Conservation (phyloP, 2,888 invertebrate species). For the Orthonychiurus folsomi region DNA sequence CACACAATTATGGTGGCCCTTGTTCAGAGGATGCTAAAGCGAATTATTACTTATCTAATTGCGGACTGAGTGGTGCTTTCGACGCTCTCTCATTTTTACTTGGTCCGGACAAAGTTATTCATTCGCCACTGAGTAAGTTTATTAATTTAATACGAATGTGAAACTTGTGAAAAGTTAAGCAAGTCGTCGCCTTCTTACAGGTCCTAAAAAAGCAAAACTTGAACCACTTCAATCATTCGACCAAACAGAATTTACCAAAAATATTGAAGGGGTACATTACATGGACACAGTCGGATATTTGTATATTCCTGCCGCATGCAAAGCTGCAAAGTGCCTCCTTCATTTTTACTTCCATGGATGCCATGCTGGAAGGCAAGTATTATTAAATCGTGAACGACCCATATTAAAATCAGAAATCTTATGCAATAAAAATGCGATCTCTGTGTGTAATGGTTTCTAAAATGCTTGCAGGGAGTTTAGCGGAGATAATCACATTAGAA, state of each 20-base stretch:
- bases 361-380: constrained; percentile 26
- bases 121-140: no score
- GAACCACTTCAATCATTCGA: constrained; percentile 28
- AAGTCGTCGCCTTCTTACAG: no score
- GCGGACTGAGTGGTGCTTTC: constrained; percentile 34
- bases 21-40: constrained; percentile 20
- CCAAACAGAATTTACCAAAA: constrained; percentile 34
- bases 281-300: constrained; percentile 35
- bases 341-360: constrained; percentile 39
- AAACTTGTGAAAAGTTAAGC: no score
- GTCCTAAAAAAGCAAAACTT: constrained; percentile 8
- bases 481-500: constrained; percentile 30
- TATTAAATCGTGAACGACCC: no score
- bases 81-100: constrained; percentile 32
- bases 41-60: constrained; percentile 29
- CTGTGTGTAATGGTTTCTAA: no score
- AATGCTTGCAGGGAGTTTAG: constrained; percentile 37
- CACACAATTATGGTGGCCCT: constrained; percentile 19
- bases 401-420: no score
- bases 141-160: no score
- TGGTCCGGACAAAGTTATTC: not conserved
- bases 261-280: constrained; percentile 17
- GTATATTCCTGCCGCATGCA: constrained; percentile 29
- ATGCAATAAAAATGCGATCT: no score
- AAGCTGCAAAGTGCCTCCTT: constrained; percentile 22